phyloP scores from a whole-genome alignment of 2,888 invertebrate genomes.

The Tachina fera region DNA sequence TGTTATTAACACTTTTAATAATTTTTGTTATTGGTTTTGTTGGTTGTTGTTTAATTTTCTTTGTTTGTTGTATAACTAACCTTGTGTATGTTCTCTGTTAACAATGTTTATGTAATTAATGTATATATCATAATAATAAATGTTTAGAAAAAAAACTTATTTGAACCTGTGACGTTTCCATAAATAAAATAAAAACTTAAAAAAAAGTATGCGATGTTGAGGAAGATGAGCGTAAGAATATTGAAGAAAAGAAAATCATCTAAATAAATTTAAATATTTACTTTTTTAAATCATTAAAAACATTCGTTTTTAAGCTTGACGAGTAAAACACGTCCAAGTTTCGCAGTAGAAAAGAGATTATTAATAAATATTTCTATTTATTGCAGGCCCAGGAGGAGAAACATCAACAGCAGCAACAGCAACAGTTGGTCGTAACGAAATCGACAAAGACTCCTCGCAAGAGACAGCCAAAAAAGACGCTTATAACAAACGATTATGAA shows the following conservation, averaged over 20 bases:
- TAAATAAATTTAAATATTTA: slow-evolving; percentile 60
- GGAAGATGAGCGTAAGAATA: slow-evolving; percentile 76
- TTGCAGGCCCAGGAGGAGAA: slow-evolving; percentile 79
- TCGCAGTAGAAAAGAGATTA: neutral
- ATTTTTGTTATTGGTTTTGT: slow-evolving; percentile 49
- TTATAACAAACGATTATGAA: slow-evolving; percentile 79
- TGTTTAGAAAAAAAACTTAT: slow-evolving; percentile 67
- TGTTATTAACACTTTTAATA: slow-evolving; percentile 36
- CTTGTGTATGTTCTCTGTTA: slow-evolving; percentile 35
- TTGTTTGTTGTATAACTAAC: slow-evolving; percentile 37
- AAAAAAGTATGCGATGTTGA: slow-evolving; percentile 73
- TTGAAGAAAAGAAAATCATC: slow-evolving; percentile 53
- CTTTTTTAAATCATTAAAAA: slow-evolving; percentile 25
- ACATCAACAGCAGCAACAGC: slow-evolving; percentile 68
- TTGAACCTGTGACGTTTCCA: slow-evolving; percentile 81
- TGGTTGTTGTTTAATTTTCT: slow-evolving; percentile 45
- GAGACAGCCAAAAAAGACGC: slow-evolving; percentile 82
- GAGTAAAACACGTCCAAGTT: slow-evolving; percentile 32
- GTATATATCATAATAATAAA: slow-evolving; percentile 50
- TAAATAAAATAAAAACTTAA: slow-evolving; percentile 67
- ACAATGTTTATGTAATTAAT: slow-evolving; percentile 44
- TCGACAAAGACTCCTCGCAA: slow-evolving; percentile 81
- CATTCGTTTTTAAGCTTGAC: slow-evolving; percentile 34
- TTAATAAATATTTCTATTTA: slow-evolving; percentile 61
- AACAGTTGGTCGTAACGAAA: slow-evolving; percentile 76